phyloP scores from a whole-genome alignment of 2,113 vertebrate species.

The Perca schrenkii region DNA sequence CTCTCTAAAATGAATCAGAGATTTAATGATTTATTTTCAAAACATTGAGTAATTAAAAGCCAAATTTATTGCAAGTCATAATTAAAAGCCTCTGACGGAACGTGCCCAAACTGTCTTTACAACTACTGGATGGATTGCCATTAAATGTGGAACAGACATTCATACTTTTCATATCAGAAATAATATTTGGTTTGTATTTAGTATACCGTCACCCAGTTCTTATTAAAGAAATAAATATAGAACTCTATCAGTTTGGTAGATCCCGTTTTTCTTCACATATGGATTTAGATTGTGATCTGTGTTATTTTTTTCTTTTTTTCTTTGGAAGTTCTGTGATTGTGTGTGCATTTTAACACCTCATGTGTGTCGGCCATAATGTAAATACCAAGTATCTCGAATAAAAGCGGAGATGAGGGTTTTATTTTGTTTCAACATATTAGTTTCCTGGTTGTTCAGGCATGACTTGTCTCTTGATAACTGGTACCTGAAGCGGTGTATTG shows the following conservation, averaged over 20 bases:
- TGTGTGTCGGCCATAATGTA: conserved; percentile 33
- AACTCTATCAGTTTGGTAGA: not conserved
- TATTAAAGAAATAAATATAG: not conserved
- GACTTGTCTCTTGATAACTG: not conserved
- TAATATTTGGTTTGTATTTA: not conserved
- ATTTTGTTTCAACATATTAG: not conserved
- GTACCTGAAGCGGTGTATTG: conserved; percentile 37
- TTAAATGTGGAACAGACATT: not conserved
- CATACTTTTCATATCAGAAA: not conserved
- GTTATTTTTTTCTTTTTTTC: not conserved
- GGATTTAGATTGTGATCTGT: conserved; percentile 16
- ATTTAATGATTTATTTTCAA: not conserved
- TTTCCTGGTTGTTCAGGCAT: not conserved
- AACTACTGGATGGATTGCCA: not conserved
- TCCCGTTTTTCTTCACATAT: not conserved
- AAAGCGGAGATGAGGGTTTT: not conserved
- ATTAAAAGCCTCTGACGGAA: not conserved
- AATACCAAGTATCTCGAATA: not conserved
- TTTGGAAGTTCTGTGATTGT: conserved; percentile 18
- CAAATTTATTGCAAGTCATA: not conserved
- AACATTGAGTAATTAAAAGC: not conserved
- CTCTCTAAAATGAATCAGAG: not conserved
- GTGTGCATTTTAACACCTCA: conserved; percentile 54
- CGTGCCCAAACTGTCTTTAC: not conserved
- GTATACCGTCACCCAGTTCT: not conserved